Conservation (phyloP, 2,888 invertebrate species). For the Cephalotes varians region DNA sequence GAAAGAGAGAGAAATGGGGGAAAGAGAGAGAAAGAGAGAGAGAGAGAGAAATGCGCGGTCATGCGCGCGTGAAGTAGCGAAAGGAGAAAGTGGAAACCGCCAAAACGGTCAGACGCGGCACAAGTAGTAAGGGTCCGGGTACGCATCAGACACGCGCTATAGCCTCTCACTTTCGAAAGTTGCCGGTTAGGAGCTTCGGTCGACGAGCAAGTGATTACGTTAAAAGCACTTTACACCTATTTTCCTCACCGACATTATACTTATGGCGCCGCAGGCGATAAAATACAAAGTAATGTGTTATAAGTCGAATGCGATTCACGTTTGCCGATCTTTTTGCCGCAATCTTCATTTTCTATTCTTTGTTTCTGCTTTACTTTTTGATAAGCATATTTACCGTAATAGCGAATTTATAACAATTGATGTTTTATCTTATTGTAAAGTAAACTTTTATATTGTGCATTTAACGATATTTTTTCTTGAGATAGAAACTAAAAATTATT, state of each 20-base stretch:
- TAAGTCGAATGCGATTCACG: conserved; percentile 36
- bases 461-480: not conserved
- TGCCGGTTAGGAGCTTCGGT: conserved; percentile 69
- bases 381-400: not conserved
- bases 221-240: conserved; percentile 81
- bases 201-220: conserved; percentile 79
- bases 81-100: conserved; percentile 55
- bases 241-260: conserved; percentile 57
- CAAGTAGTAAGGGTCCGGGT: conserved; percentile 63
- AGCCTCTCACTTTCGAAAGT: conserved; percentile 77
- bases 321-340: conserved; percentile 33
- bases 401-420: not conserved
- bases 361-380: not conserved
- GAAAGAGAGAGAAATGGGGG: not conserved
- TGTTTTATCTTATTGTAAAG: not conserved
- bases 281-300: conserved; percentile 67
- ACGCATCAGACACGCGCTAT: conserved; percentile 70
- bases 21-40: not conserved
- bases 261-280: conserved; percentile 60
- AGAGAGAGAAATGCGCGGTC: conserved; percentile 3
- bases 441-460: not conserved
- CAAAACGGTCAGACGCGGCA: conserved; percentile 61
- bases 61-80: conserved; percentile 11
- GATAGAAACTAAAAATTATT: not conserved
- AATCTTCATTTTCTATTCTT: conserved; percentile 14